Evolutionary conservation across 2,888 invertebrate species (phyloP).

Genomic region (Aspidiotus destructor): DNA sequence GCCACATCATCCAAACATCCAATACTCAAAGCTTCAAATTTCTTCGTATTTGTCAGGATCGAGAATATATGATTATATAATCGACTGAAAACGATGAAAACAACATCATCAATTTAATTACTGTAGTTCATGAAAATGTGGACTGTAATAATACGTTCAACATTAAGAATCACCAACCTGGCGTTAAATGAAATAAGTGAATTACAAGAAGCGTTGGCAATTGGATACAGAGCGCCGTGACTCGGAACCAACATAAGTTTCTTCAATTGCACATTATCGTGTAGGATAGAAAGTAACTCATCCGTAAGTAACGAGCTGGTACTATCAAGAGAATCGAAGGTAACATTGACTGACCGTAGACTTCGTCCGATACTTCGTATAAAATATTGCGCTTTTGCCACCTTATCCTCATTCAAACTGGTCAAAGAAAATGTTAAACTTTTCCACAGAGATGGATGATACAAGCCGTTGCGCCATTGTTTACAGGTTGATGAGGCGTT

Average conservation of each 20-base stretch:
- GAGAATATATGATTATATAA: constrained; percentile 42
- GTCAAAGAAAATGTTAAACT: constrained; percentile 40
- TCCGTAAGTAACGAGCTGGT: constrained; percentile 35
- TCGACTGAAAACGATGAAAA: constrained; percentile 36
- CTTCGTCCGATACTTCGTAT: constrained; percentile 42
- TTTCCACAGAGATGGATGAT: constrained; percentile 46
- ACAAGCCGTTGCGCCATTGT: constrained; percentile 48
- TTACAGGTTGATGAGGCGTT: constrained; percentile 49
- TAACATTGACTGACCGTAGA: constrained; percentile 43
- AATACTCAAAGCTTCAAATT: constrained; percentile 46
- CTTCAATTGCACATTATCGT: constrained; percentile 29
- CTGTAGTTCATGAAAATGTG: not conserved
- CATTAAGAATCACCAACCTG: constrained; percentile 4
- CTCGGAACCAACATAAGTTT: constrained; percentile 23
- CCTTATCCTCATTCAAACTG: constrained; percentile 12
- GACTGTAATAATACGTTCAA: not conserved
- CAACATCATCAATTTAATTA: not conserved
- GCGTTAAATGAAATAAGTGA: constrained; percentile 3
- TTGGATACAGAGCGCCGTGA: constrained; percentile 16
- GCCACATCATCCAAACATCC: constrained; percentile 46
- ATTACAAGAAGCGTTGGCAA: not conserved
- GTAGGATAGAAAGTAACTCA: constrained; percentile 18
- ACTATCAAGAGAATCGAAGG: constrained; percentile 41
- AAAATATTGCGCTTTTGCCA: constrained; percentile 33
- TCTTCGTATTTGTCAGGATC: constrained; percentile 44